Evolutionary conservation across 2,797 vertebrate species (phyloP).

Genomic region (Hapalemur alaotrensis): DNA sequence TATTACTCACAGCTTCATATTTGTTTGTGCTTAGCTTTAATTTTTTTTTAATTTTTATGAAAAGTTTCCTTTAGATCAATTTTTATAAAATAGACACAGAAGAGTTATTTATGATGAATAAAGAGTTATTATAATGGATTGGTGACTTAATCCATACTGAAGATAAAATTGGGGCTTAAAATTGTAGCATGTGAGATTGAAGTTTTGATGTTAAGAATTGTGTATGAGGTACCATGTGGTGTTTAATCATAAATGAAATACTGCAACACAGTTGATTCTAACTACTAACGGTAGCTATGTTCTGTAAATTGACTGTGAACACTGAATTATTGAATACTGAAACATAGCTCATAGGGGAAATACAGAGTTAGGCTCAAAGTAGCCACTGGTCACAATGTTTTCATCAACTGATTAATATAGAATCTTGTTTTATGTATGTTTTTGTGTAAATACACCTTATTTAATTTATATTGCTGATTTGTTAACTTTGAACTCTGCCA

Average conservation of each 20-base stretch:
- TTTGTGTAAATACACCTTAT: background rate
- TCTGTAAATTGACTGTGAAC: background rate
- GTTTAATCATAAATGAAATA: background rate
- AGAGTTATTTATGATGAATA: constrained; percentile 2
- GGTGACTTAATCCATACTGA: background rate
- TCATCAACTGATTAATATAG: background rate
- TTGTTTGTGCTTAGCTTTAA: background rate
- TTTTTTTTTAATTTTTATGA: constrained; percentile 19
- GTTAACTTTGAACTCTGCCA: background rate
- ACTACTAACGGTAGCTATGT: background rate
- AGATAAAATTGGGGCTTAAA: constrained; percentile 33
- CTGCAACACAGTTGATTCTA: background rate
- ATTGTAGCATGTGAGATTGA: background rate
- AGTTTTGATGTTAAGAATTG: constrained; percentile 21
- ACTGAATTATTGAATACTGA: background rate
- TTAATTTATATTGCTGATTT: constrained; percentile 15
- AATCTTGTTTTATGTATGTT: background rate
- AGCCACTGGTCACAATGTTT: background rate
- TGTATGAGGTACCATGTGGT: background rate
- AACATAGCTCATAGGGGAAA: background rate
- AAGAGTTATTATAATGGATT: background rate
- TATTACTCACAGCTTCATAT: background rate
- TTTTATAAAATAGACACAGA: background rate
- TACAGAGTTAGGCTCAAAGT: background rate
- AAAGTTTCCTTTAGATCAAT: background rate